Base-by-base conservation (phyloP, 2,888 invertebrate species). In the Agonopterix heracliana region DNA sequence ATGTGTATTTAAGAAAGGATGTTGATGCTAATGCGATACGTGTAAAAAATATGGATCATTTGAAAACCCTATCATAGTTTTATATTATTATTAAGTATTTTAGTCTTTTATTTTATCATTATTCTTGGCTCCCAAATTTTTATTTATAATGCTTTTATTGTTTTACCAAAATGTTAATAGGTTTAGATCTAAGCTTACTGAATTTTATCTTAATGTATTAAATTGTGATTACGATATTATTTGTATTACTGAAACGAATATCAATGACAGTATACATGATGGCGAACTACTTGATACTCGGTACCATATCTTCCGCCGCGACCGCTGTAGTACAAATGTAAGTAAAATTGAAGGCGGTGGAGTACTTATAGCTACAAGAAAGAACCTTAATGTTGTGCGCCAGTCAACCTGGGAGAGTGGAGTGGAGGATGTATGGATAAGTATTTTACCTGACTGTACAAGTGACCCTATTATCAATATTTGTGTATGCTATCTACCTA, bases 401-500 rank as follows among this genome's bases (percentile, higher is more conserved):
- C 54, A 44, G 12, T 7, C 43, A 10, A 44, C 48, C 0, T 57
- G 56, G 55, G 54, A 57, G 10, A 51, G 51, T 40, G n/a, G 34
- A 0, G 43, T 50, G 10, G 57, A 59, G 44, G 57, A 59, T 44
- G 11, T 57, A 1, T 59, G 59, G 55, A n/a, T 55, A 0, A 54
- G 43, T 41, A 34, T 58, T 9, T 1, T 34, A 9, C 50, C 52
- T 1, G 44, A 17, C 2, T n/a, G 2, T 13, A 2, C 8, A 11
- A 34, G n/a, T 12, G 12, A 12, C 1, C 34, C 41, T 8, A n/a
- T 2, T 9, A 12, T 49, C 1, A 46, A 54, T 46, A 45, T 56
- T 8, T 55, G 52, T 48, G 9, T 54, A 0, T 58, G 58, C 38
- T 58, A 58, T 34, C 17, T 58, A 10, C 54, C 53, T 0, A 48